Conservation (phyloP, 2,888 invertebrate species). For the Cacoxenus indagator region DNA sequence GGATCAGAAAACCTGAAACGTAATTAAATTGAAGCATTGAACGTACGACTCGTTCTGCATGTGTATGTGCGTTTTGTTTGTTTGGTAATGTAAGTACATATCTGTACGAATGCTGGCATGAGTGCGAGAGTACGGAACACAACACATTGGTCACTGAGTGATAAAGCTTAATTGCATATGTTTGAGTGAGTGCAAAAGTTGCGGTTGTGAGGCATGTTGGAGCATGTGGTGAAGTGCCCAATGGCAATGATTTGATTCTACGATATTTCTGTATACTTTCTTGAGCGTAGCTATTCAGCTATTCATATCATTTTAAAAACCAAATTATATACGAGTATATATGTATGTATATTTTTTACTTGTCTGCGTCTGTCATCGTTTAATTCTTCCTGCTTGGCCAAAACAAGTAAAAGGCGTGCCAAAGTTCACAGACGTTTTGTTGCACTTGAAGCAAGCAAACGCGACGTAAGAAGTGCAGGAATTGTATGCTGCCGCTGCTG, state of each 20-base stretch:
- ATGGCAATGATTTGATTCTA: no score
- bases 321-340: no score
- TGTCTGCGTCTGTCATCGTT: neutral
- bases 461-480: neutral
- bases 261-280: neutral
- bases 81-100: neutral
- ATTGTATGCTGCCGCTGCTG: neutral
- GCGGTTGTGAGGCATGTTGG: no score
- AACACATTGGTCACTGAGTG: no score
- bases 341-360: no score
- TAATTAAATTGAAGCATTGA: constrained; percentile 58
- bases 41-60: neutral
- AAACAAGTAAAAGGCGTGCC: constrained; percentile 56
- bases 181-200: no score
- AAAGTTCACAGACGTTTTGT: neutral
- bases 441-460: constrained; percentile 2
- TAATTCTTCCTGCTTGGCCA: no score
- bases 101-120: no score
- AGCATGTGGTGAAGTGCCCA: no score
- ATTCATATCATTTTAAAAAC: neutral
- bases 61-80: neutral
- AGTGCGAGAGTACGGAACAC: no score
- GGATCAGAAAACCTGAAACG: constrained; percentile 35
- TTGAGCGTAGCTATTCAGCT: neutral
- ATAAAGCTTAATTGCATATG: no score